A percentile compares a stretch with the other conserved stretches of the same genome.
These are phyloP conservation scores for Apodemus speciosus DNA, from an alignment of 2,113 vertebrate species.

Conservation along the genomic window DNA sequence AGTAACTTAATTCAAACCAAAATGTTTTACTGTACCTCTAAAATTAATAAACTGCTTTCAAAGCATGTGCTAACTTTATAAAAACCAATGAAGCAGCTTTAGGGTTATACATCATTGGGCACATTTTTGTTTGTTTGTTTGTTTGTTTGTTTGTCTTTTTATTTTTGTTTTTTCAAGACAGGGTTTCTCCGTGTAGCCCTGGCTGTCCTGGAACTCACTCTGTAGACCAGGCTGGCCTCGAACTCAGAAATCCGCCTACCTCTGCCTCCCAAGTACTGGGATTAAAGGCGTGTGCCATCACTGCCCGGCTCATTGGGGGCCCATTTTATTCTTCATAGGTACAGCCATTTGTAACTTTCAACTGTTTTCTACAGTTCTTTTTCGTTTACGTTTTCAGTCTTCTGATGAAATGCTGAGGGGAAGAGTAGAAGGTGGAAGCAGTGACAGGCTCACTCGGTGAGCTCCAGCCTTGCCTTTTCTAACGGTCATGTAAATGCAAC, in stretches of 20 bases:
- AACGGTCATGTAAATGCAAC: background rate
- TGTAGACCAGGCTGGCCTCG: too few species aligned
- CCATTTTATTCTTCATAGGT: background rate
- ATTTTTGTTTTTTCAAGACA: too few species aligned
- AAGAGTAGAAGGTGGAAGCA: background rate
- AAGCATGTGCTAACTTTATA: background rate
- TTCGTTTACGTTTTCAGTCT: slow-evolving; percentile 22
- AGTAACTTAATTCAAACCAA: slow-evolving; percentile 29
- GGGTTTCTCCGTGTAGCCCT: too few species aligned
- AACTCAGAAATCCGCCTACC: too few species aligned
- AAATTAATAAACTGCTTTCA: slow-evolving; percentile 21
- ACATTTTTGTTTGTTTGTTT: background rate
- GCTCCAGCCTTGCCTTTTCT: background rate
- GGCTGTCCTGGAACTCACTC: too few species aligned
- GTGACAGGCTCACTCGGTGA: background rate
- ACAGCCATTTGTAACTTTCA: background rate
- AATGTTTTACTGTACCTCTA: slow-evolving; percentile 1
- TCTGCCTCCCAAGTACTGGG: too few species aligned
- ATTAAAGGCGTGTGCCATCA: too few species aligned
- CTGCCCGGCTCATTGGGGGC: too few species aligned
- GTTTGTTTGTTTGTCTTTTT: too few species aligned
- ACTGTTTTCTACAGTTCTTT: background rate
- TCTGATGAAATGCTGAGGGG: background rate
- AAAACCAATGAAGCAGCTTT: background rate
- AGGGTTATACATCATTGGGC: background rate